Evolutionary conservation across 1,140 invertebrate species (phyloP).

Genomic region (Colletes latitarsis): DNA sequence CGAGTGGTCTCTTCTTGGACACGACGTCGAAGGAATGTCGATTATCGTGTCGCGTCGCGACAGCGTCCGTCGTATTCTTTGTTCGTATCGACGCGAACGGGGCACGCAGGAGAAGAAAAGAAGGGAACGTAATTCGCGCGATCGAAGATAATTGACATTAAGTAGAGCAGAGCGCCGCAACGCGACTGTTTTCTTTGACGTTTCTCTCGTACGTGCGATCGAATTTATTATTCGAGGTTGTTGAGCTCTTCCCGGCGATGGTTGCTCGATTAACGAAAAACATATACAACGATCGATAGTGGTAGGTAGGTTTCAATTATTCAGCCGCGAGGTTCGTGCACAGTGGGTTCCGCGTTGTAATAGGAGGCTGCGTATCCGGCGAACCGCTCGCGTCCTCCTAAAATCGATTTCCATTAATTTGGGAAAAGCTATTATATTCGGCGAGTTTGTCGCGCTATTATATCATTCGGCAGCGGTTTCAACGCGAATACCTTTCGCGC

Average conservation of each 20-base stretch:
- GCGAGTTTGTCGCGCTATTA: neutral
- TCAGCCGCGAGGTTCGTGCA: constrained; percentile 11
- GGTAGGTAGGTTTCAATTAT: constrained; percentile 55
- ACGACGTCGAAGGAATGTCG: constrained; percentile 30
- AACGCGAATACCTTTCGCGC: no score
- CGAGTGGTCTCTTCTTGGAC: constrained; percentile 1
- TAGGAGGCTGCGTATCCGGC: constrained; percentile 40
- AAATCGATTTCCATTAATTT: constrained; percentile 65
- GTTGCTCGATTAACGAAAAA: constrained; percentile 51
- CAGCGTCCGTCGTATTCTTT: neutral
- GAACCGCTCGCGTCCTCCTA: constrained; percentile 8
- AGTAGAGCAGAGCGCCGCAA: neutral
- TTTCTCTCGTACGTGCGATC: constrained; percentile 29
- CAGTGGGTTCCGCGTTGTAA: constrained; percentile 32
- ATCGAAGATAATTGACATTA: constrained; percentile 11
- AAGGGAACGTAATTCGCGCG: neutral
- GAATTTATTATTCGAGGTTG: constrained; percentile 12
- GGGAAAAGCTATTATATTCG: constrained; percentile 1
- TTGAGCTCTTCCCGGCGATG: no score
- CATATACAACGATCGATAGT: neutral
- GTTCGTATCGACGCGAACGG: neutral
- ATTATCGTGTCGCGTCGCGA: constrained; percentile 34
- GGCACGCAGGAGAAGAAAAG: no score
- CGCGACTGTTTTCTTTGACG: neutral
- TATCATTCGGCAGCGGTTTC: neutral